Percentiles rank a stretch among this genome's conserved stretches.
Evolutionary conservation across 1,140 invertebrate species (phyloP).

Genomic region (Paralvinella palmiformis): DNA sequence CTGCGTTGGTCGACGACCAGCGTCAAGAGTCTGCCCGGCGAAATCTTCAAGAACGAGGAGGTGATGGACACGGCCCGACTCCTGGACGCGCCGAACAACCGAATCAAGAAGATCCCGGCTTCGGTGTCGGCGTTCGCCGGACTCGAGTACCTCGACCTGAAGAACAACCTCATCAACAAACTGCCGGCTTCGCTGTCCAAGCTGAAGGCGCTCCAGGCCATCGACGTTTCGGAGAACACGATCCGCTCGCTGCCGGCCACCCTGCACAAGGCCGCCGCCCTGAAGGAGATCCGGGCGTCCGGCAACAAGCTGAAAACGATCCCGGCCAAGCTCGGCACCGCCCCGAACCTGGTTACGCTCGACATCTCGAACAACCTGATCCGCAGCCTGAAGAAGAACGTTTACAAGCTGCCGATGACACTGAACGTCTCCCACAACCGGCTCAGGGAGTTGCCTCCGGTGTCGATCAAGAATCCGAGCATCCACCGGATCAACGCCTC

Average conservation of each 20-base stretch:
- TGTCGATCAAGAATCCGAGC: conserved; percentile 32
- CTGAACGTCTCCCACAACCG: conserved; percentile 37
- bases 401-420: conserved; percentile 38
- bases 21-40: conserved; percentile 32
- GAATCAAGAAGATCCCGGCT: conserved; percentile 40
- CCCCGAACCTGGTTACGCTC: conserved; percentile 36
- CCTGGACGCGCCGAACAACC: conserved; percentile 35
- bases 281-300: conserved; percentile 31
- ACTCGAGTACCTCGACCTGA: conserved; percentile 30
- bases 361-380: conserved; percentile 38
- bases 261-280: conserved; percentile 38
- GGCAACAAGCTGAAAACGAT: conserved; percentile 27
- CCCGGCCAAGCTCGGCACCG: conserved; percentile 34
- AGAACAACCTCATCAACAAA: conserved; percentile 30
- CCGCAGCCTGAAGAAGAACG: conserved; percentile 35
- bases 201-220: conserved; percentile 29
- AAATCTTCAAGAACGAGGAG: conserved; percentile 46
- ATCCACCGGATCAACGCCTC: conserved; percentile 35
- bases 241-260: conserved; percentile 39
- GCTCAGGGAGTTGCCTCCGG: conserved; percentile 37
- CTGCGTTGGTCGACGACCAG: conserved; percentile 14
- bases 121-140: conserved; percentile 31
- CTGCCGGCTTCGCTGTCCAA: conserved; percentile 37
- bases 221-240: conserved; percentile 42
- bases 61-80: conserved; percentile 27